Evolutionary conservation across 2,797 vertebrate genomes (phyloP).

Genomic region (Liasis olivaceus): DNA sequence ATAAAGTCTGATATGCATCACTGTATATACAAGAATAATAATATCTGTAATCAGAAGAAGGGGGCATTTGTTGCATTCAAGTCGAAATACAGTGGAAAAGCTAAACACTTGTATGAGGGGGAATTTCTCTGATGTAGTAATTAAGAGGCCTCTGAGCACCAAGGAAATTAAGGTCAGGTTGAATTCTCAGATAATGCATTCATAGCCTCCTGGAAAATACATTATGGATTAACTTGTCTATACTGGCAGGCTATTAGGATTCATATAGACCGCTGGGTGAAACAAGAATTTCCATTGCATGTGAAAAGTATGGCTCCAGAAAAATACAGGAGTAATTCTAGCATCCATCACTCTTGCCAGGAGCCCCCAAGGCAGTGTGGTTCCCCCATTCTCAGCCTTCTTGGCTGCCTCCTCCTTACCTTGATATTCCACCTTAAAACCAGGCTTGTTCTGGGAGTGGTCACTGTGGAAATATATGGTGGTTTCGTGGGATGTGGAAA

Average conservation of each 20-base stretch:
- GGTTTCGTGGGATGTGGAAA: slow-evolving; percentile 96
- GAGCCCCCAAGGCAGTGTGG: rapidly evolving
- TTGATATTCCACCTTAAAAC: slow-evolving; percentile 95
- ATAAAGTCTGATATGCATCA: neutral
- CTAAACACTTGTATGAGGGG: neutral
- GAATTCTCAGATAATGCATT: slow-evolving; percentile 32
- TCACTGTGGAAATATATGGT: slow-evolving; percentile 96
- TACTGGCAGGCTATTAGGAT: neutral
- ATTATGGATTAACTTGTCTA: neutral
- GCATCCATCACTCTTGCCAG: rapidly evolving
- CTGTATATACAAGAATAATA: neutral
- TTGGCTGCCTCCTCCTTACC: slow-evolving; percentile 67
- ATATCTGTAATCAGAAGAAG: neutral
- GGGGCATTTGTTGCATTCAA: too few species aligned
- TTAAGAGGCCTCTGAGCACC: neutral
- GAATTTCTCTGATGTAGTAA: neutral
- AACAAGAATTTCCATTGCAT: slow-evolving; percentile 15
- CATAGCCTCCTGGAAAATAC: slow-evolving; percentile 18
- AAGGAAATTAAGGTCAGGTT: slow-evolving; percentile 10
- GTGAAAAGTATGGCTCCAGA: neutral
- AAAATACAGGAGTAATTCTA: neutral
- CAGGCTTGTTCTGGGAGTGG: slow-evolving; percentile 96
- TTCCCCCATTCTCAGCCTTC: rapidly evolving
- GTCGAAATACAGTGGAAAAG: neutral
- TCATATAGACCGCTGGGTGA: neutral